A percentile compares a stretch with the other conserved stretches of the same genome.
phyloP scores from a whole-genome alignment of 2,113 vertebrate species.

The Rhagologus leucostigma region DNA sequence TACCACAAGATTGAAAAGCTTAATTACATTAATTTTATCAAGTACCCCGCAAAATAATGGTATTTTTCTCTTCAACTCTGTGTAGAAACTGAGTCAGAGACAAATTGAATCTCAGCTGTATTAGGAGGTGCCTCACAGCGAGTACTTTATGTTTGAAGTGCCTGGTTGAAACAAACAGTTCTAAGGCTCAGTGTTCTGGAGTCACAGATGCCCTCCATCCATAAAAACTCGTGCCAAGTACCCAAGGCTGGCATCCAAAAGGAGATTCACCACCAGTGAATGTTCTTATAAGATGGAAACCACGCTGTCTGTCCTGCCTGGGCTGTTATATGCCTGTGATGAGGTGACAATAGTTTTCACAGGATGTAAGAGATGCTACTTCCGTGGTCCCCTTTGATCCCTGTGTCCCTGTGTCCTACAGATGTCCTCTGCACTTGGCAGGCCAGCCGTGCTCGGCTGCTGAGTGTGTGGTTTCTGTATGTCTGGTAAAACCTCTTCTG shows the following conservation, averaged over 20 bases:
- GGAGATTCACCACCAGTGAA: neutral
- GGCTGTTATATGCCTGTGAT: neutral
- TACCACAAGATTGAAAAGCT: neutral
- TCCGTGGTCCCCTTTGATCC: neutral
- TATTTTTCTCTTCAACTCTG: neutral
- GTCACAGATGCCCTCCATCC: neutral
- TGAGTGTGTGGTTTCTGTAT: slow-evolving; percentile 37
- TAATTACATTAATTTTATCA: neutral
- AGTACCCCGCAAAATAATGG: neutral
- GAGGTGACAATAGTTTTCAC: neutral
- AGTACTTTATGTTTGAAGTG: neutral
- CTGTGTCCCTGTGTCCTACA: neutral
- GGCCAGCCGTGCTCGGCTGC: neutral
- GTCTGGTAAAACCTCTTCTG: slow-evolving; percentile 52
- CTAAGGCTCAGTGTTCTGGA: neutral
- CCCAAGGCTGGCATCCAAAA: neutral
- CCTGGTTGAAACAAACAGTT: neutral
- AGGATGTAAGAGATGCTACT: neutral
- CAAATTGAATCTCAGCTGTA: neutral
- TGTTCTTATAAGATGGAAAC: neutral
- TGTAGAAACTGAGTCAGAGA: neutral
- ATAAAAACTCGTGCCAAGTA: neutral
- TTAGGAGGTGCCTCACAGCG: neutral
- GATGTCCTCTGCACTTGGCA: neutral
- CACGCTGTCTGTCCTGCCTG: neutral